Base-by-base conservation (phyloP, 2,888 invertebrate genomes). In the Philopedon plagiatum region DNA sequence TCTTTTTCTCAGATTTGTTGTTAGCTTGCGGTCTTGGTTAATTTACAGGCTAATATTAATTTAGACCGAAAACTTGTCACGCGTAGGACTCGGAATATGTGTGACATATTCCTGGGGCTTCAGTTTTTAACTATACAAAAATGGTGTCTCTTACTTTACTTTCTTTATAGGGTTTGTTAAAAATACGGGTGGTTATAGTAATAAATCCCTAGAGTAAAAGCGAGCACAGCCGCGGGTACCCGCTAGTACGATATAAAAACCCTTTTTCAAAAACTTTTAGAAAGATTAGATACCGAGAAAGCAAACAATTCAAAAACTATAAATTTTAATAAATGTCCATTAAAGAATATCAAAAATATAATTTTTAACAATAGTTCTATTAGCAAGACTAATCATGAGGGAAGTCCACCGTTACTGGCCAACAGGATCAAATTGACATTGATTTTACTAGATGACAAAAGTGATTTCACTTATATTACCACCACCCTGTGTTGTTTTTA, bases 401-500 rank as follows among this genome's bases (percentile, higher is more conserved):
- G 66, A 44, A 57, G 34, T 19, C 21, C 32, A 57, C 3, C 8
- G 13, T 23, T 49, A 37, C 44, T 66, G 58, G 39, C 37, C 66
- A 66, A 34, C 46, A 41, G 23, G 32, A 39, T 41, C 37, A 49
- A 65, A 56, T 65, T 65, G 37, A 19, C 26, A 34, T 44, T 58
- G 46, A 66, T 44, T 44, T 58, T 2, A 26, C 18, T 9, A 18
- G 5, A 54, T 54, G 51, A 29, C 29, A 46, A 37, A 57, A 65
- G 44, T 41, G 5, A 13, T 29, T 19, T 18, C 8, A 11, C 21
- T 13, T 5, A 26, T 3, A 26, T 18, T 18, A 26, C 21, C 26
- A 23, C 37, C 37, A 41, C 58, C 58, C 57, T 57, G 66, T 57
- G 66, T 66, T 66, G 66, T 66, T 58, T 66, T 58, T 66, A 66